These are phyloP conservation scores for Ennomos fuscantarius DNA, from an alignment of 2,888 invertebrate genomes.

Conservation along the genomic window DNA sequence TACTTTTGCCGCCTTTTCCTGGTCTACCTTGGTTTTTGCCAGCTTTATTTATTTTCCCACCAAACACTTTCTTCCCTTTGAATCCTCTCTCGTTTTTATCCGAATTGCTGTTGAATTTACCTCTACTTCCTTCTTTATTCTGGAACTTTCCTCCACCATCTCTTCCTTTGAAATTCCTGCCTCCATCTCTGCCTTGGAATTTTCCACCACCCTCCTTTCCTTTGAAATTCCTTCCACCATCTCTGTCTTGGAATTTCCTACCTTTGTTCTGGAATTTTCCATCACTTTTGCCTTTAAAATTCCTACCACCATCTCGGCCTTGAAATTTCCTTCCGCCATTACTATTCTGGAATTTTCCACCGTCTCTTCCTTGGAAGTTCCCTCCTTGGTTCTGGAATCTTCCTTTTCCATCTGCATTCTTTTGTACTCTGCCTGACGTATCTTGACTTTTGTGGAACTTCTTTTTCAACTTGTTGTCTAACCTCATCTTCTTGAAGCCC, in stretches of 20 bases:
- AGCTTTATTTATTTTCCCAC: slow-evolving; percentile 69
- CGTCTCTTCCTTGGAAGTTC: slow-evolving; percentile 47
- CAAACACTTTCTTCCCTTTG: slow-evolving; percentile 69
- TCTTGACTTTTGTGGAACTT: slow-evolving; percentile 63
- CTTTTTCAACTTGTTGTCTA: slow-evolving; percentile 73
- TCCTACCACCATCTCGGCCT: slow-evolving; percentile 38
- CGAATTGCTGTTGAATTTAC: slow-evolving; percentile 27
- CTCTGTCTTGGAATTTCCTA: slow-evolving; percentile 44
- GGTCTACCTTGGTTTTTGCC: slow-evolving; percentile 47
- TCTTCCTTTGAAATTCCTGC: slow-evolving; percentile 43
- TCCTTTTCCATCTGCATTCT: slow-evolving; percentile 33
- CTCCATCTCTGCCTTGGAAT: slow-evolving; percentile 5
- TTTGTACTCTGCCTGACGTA: slow-evolving; percentile 36
- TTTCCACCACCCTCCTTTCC: slow-evolving; percentile 41
- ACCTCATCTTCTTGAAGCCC: slow-evolving; percentile 76
- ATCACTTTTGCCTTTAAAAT: slow-evolving; percentile 40
- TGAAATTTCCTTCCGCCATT: slow-evolving; percentile 40
- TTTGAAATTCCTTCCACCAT: slow-evolving; percentile 45
- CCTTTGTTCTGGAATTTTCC: slow-evolving; percentile 48
- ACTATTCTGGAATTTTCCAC: slow-evolving; percentile 46
- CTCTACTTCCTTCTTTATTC: slow-evolving; percentile 30
- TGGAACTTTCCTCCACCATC: slow-evolving; percentile 28
- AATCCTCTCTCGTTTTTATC: slow-evolving; percentile 23
- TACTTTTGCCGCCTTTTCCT: slow-evolving; percentile 49
- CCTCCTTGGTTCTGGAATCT: slow-evolving; percentile 37